Percentiles rank a stretch among this genome's conserved stretches.
These are phyloP conservation scores for Nycteola revayana DNA, from an alignment of 2,888 invertebrate species.

Conservation along the genomic window DNA sequence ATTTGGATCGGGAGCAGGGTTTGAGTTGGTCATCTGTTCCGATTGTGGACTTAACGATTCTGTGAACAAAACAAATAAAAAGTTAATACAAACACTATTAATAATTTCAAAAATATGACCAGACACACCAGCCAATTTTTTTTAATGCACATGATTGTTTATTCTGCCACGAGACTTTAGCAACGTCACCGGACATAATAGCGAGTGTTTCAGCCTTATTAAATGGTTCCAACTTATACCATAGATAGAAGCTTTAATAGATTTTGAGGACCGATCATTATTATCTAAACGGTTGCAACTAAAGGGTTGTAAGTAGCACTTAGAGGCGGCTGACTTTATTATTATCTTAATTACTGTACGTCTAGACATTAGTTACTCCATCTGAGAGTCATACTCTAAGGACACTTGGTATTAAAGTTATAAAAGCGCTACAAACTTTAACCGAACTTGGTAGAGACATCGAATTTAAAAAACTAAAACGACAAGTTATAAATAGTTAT, in stretches of 20 bases:
- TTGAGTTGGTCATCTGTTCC: constrained; percentile 68
- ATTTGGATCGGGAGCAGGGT: constrained; percentile 69
- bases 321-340: constrained; percentile 35
- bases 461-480: too few species aligned
- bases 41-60: constrained; percentile 75
- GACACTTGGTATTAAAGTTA: constrained; percentile 14
- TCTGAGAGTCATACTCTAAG: constrained; percentile 8
- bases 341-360: constrained; percentile 65
- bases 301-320: constrained; percentile 71
- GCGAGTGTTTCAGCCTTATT: too few species aligned
- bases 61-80: constrained; percentile 53
- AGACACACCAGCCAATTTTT: too few species aligned
- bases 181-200: too few species aligned
- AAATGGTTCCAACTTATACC: too few species aligned
- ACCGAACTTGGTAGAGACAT: too few species aligned
- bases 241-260: constrained; percentile 17
- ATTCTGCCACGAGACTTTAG: too few species aligned
- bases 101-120: too few species aligned
- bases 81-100: too few species aligned
- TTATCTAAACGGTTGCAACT: constrained; percentile 46
- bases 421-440: not conserved
- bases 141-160: too few species aligned
- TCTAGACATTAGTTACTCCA: constrained; percentile 51
- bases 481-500: too few species aligned
- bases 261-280: constrained; percentile 52